Conservation (phyloP, 2,888 invertebrate species). For the Anthrax anthrax region DNA sequence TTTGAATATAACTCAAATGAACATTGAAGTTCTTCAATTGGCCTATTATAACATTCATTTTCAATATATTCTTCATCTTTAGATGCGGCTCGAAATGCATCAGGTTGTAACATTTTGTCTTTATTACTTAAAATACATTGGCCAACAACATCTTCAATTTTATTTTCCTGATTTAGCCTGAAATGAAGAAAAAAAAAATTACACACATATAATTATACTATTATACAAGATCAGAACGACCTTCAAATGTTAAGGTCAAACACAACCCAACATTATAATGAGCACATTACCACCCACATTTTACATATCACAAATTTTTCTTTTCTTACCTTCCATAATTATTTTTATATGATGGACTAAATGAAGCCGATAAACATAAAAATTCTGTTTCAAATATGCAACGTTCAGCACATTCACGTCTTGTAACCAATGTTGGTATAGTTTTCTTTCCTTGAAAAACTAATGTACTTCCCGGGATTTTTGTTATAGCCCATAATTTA, state of each 20-base stretch:
- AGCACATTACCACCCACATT: conserved; percentile 1
- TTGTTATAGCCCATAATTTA: conserved; percentile 62
- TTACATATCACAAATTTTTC: conserved; percentile 2
- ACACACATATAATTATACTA: too few relatives aligned
- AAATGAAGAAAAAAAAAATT: conserved; percentile 3
- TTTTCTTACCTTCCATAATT: conserved; percentile 28
- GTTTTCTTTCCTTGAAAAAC: conserved; percentile 50
- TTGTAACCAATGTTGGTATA: conserved; percentile 44
- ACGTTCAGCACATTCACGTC: conserved; percentile 52
- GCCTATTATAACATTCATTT: conserved; percentile 59
- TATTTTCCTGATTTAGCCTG: conserved; percentile 9
- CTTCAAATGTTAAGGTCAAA: too few relatives aligned
- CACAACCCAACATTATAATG: too few relatives aligned
- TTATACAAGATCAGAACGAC: too few relatives aligned
- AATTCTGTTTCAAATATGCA: conserved; percentile 42
- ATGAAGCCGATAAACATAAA: conserved; percentile 43
- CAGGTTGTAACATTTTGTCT: conserved; percentile 60
- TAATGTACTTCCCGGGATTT: conserved; percentile 58
- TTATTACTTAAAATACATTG: conserved; percentile 56
- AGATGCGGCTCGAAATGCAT: conserved; percentile 59
- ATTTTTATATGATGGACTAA: conserved; percentile 33
- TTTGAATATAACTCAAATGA: conserved; percentile 64
- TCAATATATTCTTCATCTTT: conserved; percentile 70
- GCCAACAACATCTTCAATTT: conserved; percentile 31
- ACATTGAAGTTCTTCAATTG: conserved; percentile 43